A percentile compares a stretch with the other conserved stretches of the same genome.
Evolutionary conservation across 2,113 vertebrate species (phyloP).

Genomic region (human): GRCh38 chr9:91495001-91495500

Average conservation of each 20-base stretch:
- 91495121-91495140: too few species aligned
- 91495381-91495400: not conserved
- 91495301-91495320: accelerated
- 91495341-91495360: not conserved
- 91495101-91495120: accelerated
- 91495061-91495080: not conserved
- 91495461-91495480: slow-evolving; percentile 48
- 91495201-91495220: not conserved
- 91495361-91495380: not conserved
- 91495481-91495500: slow-evolving; percentile 79
- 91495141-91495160: not conserved
- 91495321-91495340: not conserved
- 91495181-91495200: not conserved
- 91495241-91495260: not conserved
- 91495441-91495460: not conserved
- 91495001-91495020: not conserved
- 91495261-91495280: not conserved
- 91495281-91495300: not conserved
- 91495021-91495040: not conserved
- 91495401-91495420: not conserved
- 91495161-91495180: not conserved
- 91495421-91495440: not conserved
- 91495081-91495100: not conserved
- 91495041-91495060: not conserved
- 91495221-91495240: not conserved